A percentile compares a stretch with the other conserved stretches of the same genome.
Conservation (phyloP, 1,140 invertebrate species). For the Prorops nasuta region DNA sequence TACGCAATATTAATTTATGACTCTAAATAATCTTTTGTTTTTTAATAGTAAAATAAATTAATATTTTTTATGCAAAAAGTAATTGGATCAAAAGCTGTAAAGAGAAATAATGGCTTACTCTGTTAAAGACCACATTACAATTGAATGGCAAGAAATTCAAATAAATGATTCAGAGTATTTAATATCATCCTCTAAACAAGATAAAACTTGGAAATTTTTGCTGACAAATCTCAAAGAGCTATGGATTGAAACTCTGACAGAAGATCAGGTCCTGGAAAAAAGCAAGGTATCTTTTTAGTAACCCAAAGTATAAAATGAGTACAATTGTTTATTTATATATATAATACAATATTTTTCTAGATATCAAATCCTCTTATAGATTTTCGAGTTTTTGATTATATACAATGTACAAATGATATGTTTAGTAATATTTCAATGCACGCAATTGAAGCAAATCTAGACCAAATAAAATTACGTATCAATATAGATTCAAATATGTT, state of each 20-base stretch:
- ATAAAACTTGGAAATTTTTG: slow-evolving; percentile 27
- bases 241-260: slow-evolving; percentile 35
- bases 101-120: too few species aligned
- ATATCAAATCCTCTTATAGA: slow-evolving; percentile 37
- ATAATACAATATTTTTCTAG: slow-evolving; percentile 16
- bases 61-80: too few species aligned
- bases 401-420: slow-evolving; percentile 26
- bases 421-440: slow-evolving; percentile 30
- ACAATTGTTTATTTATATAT: slow-evolving; percentile 3
- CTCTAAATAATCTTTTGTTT: too few species aligned
- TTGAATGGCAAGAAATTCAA: slow-evolving; percentile 25
- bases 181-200: slow-evolving; percentile 22
- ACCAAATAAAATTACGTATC: slow-evolving; percentile 30
- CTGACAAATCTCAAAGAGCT: slow-evolving; percentile 38
- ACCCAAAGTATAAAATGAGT: slow-evolving; percentile 1
- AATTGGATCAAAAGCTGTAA: too few species aligned
- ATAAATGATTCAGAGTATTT: slow-evolving; percentile 29
- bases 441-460: slow-evolving; percentile 11
- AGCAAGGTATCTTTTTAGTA: slow-evolving; percentile 35
- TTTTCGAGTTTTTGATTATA: slow-evolving; percentile 24
- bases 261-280: slow-evolving; percentile 30
- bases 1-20: too few species aligned
- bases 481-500: slow-evolving; percentile 25
- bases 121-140: too few species aligned
- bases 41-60: too few species aligned